These are phyloP conservation scores for Urophycis tenuis DNA, from an alignment of 2,797 vertebrate genomes.

Conservation along the genomic window DNA sequence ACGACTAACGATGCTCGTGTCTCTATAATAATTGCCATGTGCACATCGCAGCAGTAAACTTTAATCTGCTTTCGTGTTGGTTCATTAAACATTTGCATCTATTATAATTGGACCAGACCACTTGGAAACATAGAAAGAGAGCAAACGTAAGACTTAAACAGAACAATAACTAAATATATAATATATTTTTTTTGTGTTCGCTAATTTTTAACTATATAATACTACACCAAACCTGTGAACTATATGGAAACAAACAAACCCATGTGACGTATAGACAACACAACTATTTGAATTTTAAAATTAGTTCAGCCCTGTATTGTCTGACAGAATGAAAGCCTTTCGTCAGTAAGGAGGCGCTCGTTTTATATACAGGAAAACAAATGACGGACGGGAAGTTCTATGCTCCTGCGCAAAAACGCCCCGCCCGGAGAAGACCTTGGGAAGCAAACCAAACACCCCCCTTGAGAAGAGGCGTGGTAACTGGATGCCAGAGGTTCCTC, in stretches of 20 bases:
- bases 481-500: constrained; percentile 12
- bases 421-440: neutral
- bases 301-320: constrained; percentile 46
- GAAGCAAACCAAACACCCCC: neutral
- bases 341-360: constrained; percentile 24
- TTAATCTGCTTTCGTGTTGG: neutral
- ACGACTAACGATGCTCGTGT: neutral
- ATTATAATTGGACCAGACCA: neutral
- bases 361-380: neutral
- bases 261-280: neutral
- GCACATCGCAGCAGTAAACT: neutral
- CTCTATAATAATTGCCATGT: neutral
- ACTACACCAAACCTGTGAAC: neutral
- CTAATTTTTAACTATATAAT: neutral
- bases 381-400: neutral
- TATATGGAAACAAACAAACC: neutral
- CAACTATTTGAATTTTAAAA: constrained; percentile 48
- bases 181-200: neutral
- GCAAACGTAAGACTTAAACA: neutral
- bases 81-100: neutral
- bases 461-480: constrained; percentile 34
- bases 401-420: neutral
- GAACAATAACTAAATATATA: neutral
- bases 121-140: neutral
- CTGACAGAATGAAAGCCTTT: constrained; percentile 19